Conservation (phyloP, 2,113 vertebrate genomes). For the Protobothrops flavoviridis region DNA sequence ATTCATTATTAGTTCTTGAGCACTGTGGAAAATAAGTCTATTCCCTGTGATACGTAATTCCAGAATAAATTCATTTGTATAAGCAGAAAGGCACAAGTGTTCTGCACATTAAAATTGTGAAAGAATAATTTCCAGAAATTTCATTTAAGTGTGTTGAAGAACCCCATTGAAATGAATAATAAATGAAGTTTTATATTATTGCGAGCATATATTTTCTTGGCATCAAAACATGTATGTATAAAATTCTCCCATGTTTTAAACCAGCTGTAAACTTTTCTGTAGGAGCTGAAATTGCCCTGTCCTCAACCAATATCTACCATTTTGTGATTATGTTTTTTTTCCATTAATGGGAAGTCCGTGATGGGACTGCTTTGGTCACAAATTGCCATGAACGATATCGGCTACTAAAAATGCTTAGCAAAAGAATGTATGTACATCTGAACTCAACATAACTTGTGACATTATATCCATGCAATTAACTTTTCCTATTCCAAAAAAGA, state of each 20-base stretch:
- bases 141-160: constrained; percentile 5
- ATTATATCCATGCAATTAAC: background rate
- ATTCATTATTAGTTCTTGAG: background rate
- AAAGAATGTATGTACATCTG: background rate
- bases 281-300: constrained; percentile 6
- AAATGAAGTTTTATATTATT: constrained; percentile 11
- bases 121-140: constrained; percentile 43
- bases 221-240: background rate
- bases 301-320: background rate
- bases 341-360: background rate
- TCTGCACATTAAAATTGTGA: constrained; percentile 36
- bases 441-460: background rate
- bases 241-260: background rate
- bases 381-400: background rate
- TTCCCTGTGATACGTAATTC: constrained; percentile 17
- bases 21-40: too few species aligned
- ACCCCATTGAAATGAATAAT: constrained; percentile 36
- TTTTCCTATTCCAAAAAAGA: background rate
- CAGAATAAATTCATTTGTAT: constrained; percentile 11
- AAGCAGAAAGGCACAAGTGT: background rate
- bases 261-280: background rate
- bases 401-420: background rate
- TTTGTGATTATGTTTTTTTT: background rate
- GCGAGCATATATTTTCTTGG: constrained; percentile 38
- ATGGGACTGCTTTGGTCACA: background rate